Base-by-base conservation (phyloP, 2,888 invertebrate species). In the Drosophila paranaensis region DNA sequence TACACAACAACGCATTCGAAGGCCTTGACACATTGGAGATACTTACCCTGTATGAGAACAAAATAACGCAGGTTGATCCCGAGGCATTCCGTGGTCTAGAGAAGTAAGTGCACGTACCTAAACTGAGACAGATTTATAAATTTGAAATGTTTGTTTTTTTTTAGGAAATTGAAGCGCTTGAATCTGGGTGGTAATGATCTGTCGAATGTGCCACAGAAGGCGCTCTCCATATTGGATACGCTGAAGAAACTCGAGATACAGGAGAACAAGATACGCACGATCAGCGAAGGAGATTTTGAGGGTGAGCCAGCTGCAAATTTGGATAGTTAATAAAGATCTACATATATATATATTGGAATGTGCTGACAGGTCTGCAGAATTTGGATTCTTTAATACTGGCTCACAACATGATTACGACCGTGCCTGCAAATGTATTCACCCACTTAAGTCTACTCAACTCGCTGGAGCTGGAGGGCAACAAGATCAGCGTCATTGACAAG, bases 201-300 rank as follows among this genome's bases (percentile, higher is more conserved):
- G 88, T 94, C 95, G 40, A 93, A 94, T 13, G 95, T 97, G 54
- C 97, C 97, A 14, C 97, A 96, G 85, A 95, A 95, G 89, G 95
- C 97, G 0, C 94, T 98, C n/a, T 95, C 96, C 0, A 94, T 96
- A 68, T 93, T 97, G 78, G 96, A 96, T 88, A 96, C 95, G 83
- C 93, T 98, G 79, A 97, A 96, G 92, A 97, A 97, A 90, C 94
- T 98, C 55, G 97, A 97, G 93, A 95, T 98, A 94, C 97, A 97
- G 90, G 97, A 97, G 91, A 98, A 98, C 91, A 94, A 95, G 77
- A 96, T 98, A 70, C 94, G 95, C 46, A 93, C 94, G 37, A 97
- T 98, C 77, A 93, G 95, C 50, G 97, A 97, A 90, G 97, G 96
- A 40, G 97, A 98, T 92, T 98, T 98, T 91, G 95, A 95, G 93